Base-by-base conservation (phyloP, 2,113 vertebrate genomes). In the Anthoscopus minutus region DNA sequence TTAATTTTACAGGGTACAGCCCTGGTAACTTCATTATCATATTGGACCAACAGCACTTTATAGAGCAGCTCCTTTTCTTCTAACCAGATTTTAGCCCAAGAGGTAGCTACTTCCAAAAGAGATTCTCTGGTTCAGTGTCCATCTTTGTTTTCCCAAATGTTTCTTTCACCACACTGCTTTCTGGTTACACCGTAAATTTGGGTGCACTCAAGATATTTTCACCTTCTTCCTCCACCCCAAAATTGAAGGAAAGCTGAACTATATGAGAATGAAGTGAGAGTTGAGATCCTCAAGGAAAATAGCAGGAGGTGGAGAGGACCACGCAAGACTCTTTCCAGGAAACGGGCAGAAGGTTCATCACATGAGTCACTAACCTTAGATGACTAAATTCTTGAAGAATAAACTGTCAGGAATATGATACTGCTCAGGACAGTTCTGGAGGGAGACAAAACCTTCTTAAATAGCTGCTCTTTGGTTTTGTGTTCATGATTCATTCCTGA, bases 321-420 rank as follows among this genome's bases (percentile, higher is more conserved):
- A 8, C 0, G 8, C 37, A 91, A 84, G 76, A 81, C 79, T 95
- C 90, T 93, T 92, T 94, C 84, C 83, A 96, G 94, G 92, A 94
- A 95, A 96, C 31, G 86, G 78, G 73, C 65, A 81, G 81, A 94
- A 94, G 86, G 65, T 95, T 96, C 94, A 54, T 89, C 81, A 70
- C 47, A 91, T 96, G 83, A 97, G 93, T 96, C 96, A 96, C 38
- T 94, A 95, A 94, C 84, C 42, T 91, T 95, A 95, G 88, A 82
- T 85, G 77, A 92, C 74, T 91, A 81, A 85, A 96, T 92, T 82
- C 79, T 72, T 92, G 86, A 89, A 91, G 88, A 96, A 96, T 91
- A 93, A 95, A 92, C 88, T 92, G 76, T 92, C 73, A 91, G 93
- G 77, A 96, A 97, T 90, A 95, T 69, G 84, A 89, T 91, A 92